Conservation (phyloP, 2,888 invertebrate species). For the Ophion ellenae region DNA sequence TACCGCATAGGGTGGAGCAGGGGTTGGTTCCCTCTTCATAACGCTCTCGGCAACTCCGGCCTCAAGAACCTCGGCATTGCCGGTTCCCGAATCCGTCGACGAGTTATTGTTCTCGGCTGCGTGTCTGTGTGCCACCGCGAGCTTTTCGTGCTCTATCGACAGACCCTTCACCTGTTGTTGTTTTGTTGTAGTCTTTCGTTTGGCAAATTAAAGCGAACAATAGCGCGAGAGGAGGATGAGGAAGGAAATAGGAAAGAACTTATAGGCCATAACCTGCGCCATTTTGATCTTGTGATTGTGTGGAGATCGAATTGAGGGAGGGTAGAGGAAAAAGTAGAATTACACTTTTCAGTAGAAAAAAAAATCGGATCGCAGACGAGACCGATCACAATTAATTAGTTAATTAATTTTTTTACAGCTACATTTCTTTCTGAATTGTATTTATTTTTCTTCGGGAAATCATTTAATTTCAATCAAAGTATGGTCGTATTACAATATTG, state of each 20-base stretch:
- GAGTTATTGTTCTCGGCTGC: conserved; percentile 80
- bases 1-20: conserved; percentile 78
- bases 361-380: background rate
- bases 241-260: background rate
- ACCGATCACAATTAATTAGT: background rate
- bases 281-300: background rate
- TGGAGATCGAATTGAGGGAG: background rate
- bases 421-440: background rate
- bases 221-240: background rate
- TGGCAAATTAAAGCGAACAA: conserved; percentile 15
- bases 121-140: conserved; percentile 87
- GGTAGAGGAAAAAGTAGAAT: background rate
- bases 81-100: conserved; percentile 80
- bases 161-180: conserved; percentile 88
- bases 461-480: too few species aligned
- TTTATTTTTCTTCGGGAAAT: background rate
- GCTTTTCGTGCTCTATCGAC: conserved; percentile 90
- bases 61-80: conserved; percentile 80
- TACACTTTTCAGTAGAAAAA: background rate
- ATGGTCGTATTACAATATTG: too few species aligned
- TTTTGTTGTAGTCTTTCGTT: conserved; percentile 40
- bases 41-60: conserved; percentile 79
- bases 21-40: conserved; percentile 79
- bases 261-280: background rate
- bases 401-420: too few species aligned